Base-by-base conservation (phyloP, 2,797 vertebrate genomes). In the Sylvilagus floridanus region DNA sequence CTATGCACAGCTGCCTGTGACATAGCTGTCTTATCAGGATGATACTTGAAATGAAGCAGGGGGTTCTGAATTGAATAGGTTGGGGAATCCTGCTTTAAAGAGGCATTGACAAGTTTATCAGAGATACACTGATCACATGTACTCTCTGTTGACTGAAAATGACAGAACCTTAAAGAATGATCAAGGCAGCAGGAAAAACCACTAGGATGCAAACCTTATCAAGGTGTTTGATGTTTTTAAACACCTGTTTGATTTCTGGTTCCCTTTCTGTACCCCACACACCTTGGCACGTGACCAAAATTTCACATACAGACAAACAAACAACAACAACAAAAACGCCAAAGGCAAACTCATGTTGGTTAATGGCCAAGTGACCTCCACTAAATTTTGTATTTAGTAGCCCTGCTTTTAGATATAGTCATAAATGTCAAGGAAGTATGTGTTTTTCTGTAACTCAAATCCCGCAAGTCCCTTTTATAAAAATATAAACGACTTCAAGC, bases 31-130 rank as follows among this genome's bases (percentile, higher is more conserved):
- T 98, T 98, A 98, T 98, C 98, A 98, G 98, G 98, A 98, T 98
- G 98, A 97, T 97, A 98, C 98, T 98, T 98, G 97, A 98, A 98
- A 97, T 93, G 92, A 98, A 97, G 97, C 97, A 97, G 96, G 94
- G 91, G 68, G 86, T 93, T 93, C 68, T 95, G 93, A 97, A 95
- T 4, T 97, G 94, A 98, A 98, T 96, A 97, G 97, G 97, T 93
- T 97, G 93, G 97, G 97, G 97, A 97, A 98, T 98, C 97, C 96
- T 97, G 97, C 91, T 98, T 97, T 97, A 97, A 98, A 98, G 97
- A 98, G 97, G 97, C 97, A 98, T 96, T 98, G 98, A 98, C 97
- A 98, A 98, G 98, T 98, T 98, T 98, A 98, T 99, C 98, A 98
- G 98, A 98, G 98, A 98, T 98, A 98, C 95, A 98, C 97, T 98